These are phyloP conservation scores for Poeciliopsis prolifica DNA, from an alignment of 2,113 vertebrate genomes.

Conservation along the genomic window DNA sequence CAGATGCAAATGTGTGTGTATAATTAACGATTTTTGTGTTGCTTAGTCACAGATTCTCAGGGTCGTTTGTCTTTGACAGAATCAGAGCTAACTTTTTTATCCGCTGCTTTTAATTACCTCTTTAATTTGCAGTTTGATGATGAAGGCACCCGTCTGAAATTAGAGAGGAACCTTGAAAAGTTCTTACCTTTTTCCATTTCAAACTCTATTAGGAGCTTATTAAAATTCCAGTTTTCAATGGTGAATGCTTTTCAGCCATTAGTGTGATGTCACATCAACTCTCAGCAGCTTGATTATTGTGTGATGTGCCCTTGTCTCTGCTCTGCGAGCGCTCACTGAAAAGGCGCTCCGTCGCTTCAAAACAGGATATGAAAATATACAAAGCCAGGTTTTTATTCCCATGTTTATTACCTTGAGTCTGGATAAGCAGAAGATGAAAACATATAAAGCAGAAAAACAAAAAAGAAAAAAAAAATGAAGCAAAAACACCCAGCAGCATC, in stretches of 20 bases:
- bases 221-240: slow-evolving; percentile 57
- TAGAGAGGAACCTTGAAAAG: slow-evolving; percentile 62
- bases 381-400: slow-evolving; percentile 56
- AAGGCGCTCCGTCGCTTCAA: slow-evolving; percentile 5
- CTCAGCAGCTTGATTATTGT: slow-evolving; percentile 26
- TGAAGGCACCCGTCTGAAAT: slow-evolving; percentile 39
- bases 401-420: slow-evolving; percentile 69
- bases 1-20: neutral
- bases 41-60: neutral
- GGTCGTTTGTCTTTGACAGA: slow-evolving; percentile 25
- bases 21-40: neutral
- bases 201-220: slow-evolving; percentile 58
- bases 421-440: slow-evolving; percentile 46
- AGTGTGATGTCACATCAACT: slow-evolving; percentile 45
- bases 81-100: slow-evolving; percentile 26
- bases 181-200: slow-evolving; percentile 47
- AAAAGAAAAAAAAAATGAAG: slow-evolving; percentile 9
- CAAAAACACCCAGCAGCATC: slow-evolving; percentile 29
- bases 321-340: slow-evolving; percentile 14
- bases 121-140: slow-evolving; percentile 54
- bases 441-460: slow-evolving; percentile 33
- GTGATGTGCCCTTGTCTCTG: slow-evolving; percentile 56
- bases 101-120: slow-evolving; percentile 51
- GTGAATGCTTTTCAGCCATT: slow-evolving; percentile 66
- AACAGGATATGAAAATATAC: slow-evolving; percentile 56